phyloP scores from a whole-genome alignment of 1,140 invertebrate genomes.

The Akabosia matsudoensis region DNA sequence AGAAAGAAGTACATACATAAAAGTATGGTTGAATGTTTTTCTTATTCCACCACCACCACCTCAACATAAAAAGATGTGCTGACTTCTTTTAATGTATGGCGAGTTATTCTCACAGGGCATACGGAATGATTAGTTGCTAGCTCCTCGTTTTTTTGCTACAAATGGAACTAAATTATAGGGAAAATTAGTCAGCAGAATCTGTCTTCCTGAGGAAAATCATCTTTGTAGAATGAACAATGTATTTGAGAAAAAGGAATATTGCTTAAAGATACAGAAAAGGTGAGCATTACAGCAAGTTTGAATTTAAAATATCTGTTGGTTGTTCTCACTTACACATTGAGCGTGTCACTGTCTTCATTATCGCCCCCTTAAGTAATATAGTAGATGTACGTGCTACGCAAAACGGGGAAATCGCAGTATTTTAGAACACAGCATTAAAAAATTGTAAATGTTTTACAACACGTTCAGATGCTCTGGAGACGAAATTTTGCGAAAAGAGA shows the following conservation, averaged over 20 bases:
- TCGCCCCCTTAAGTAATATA: not conserved
- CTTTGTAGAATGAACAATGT: not conserved
- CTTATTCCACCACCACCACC: not conserved
- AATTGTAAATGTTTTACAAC: not conserved
- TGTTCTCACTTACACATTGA: not conserved
- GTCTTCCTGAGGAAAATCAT: not conserved
- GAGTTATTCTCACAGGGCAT: not conserved
- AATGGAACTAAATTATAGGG: not conserved
- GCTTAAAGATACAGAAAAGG: no score
- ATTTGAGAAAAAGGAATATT: not conserved
- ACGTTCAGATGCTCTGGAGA: no score
- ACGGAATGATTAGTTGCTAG: constrained; percentile 18
- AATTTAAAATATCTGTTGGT: not conserved
- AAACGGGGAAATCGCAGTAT: no score
- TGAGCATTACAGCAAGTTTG: not conserved
- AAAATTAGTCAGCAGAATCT: not conserved
- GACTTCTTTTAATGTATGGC: not conserved
- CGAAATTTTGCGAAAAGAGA: no score
- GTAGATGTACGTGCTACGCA: no score
- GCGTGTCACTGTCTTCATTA: not conserved
- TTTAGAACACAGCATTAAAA: not conserved
- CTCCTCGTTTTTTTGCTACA: not conserved
- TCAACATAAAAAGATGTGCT: not conserved
- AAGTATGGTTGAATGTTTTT: constrained; percentile 18
- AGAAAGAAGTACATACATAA: not conserved